Conservation (phyloP, 1,140 invertebrate genomes). For the Homarus americanus region DNA sequence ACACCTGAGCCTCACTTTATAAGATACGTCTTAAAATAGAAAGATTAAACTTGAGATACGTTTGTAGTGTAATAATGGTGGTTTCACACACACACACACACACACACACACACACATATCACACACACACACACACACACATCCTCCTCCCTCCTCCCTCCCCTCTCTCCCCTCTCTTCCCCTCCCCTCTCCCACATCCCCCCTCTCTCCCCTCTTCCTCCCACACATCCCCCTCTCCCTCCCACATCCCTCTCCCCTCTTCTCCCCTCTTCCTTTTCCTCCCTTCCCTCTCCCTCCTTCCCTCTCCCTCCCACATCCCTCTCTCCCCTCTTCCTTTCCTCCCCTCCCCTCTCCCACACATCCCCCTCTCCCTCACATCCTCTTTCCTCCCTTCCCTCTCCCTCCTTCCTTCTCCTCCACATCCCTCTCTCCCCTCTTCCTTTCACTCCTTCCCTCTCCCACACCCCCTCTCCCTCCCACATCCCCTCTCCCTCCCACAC, state of each 20-base stretch:
- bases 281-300: background rate
- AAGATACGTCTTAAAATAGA: too few species aligned
- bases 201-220: too few species aligned
- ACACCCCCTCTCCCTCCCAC: background rate
- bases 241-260: background rate
- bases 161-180: conserved; percentile 9
- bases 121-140: too few species aligned
- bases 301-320: background rate
- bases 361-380: background rate
- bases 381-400: background rate
- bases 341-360: background rate
- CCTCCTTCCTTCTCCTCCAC: background rate
- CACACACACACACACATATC: too few species aligned
- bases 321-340: background rate
- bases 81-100: background rate
- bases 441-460: background rate
- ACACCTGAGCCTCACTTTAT: too few species aligned
- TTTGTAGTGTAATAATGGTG: too few species aligned
- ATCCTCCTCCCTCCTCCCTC: background rate
- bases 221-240: background rate
- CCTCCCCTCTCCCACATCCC: conserved; percentile 21
- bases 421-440: background rate
- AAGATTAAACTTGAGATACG: too few species aligned
- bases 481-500: background rate
- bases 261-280: background rate